phyloP scores from a whole-genome alignment of 2,888 invertebrate species.

The Lycia hirtaria region DNA sequence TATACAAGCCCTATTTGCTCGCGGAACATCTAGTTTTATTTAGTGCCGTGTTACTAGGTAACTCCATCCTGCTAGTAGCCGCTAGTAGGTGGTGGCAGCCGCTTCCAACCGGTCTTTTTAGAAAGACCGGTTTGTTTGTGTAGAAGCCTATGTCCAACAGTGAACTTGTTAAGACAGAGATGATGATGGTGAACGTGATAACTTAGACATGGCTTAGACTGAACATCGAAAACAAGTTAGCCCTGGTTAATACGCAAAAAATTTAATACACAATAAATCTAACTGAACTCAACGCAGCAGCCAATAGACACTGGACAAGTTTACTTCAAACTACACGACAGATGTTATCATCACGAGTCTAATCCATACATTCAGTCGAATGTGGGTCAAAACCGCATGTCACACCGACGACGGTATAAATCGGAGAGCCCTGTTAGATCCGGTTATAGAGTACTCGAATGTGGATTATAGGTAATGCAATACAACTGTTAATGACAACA shows the following conservation, averaged over 20 bases:
- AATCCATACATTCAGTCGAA: conserved; percentile 32
- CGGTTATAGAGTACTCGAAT: conserved; percentile 27
- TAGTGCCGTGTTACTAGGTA: too few species aligned
- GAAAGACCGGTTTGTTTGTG: too few species aligned
- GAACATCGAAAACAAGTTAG: background rate
- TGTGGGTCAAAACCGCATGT: conserved; percentile 42
- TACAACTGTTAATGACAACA: conserved; percentile 17
- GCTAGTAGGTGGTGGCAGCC: too few species aligned
- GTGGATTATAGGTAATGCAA: conserved; percentile 19
- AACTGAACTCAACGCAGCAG: conserved; percentile 4
- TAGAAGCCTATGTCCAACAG: too few species aligned
- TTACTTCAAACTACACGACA: conserved; percentile 5
- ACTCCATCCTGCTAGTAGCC: too few species aligned
- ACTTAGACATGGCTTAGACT: too few species aligned
- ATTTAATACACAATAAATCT: conserved; percentile 7
- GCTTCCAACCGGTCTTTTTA: too few species aligned
- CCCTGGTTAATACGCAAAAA: background rate
- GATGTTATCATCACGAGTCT: conserved; percentile 33
- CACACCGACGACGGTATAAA: conserved; percentile 26
- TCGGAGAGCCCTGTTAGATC: conserved; percentile 28
- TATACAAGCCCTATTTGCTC: too few species aligned
- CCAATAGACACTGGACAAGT: too few species aligned
- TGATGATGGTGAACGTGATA: too few species aligned
- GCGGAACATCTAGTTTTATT: too few species aligned
- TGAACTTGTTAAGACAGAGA: too few species aligned